A percentile compares a stretch with the other conserved stretches of the same genome.
These are phyloP conservation scores for Caenorhabditis doughertyi DNA, from an alignment of 2,888 invertebrate species.

Conservation along the genomic window DNA sequence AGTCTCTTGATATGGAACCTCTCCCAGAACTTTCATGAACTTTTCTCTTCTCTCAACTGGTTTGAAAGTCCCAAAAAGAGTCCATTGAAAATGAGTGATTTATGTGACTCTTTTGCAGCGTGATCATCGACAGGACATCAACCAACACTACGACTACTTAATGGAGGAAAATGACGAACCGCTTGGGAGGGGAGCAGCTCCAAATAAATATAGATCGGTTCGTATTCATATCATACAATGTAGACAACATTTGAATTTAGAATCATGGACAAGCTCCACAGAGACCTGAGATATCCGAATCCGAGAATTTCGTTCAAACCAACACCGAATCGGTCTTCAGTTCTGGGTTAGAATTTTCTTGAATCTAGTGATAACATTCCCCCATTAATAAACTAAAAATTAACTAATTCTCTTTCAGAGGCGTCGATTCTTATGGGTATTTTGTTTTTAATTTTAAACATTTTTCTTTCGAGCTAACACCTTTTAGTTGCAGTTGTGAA, in stretches of 20 bases:
- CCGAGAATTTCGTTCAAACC: constrained; percentile 26
- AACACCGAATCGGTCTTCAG: constrained; percentile 60
- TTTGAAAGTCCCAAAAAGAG: constrained; percentile 29
- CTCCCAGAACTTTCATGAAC: constrained; percentile 10
- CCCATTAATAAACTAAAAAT: not conserved
- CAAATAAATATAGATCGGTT: constrained; percentile 45
- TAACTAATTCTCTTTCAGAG: constrained; percentile 52
- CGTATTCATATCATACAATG: too few relatives aligned
- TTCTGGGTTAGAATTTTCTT: constrained; percentile 44
- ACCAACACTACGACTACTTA: constrained; percentile 61
- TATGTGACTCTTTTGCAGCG: constrained; percentile 51
- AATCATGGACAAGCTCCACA: constrained; percentile 35
- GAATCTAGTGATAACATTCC: not conserved
- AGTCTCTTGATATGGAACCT: not conserved
- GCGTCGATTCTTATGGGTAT: constrained; percentile 67
- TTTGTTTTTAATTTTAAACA: constrained; percentile 26
- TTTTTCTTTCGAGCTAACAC: constrained; percentile 27
- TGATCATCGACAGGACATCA: constrained; percentile 59
- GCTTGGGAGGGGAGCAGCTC: constrained; percentile 45
- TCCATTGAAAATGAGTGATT: constrained; percentile 39
- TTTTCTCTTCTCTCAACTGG: not conserved
- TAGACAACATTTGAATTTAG: constrained; percentile 11
- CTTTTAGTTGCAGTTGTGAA: constrained; percentile 29
- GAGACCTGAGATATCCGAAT: constrained; percentile 27
- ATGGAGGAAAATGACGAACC: constrained; percentile 61